Base-by-base conservation (phyloP, 2,797 vertebrate species). In the Coreius guichenoti region DNA sequence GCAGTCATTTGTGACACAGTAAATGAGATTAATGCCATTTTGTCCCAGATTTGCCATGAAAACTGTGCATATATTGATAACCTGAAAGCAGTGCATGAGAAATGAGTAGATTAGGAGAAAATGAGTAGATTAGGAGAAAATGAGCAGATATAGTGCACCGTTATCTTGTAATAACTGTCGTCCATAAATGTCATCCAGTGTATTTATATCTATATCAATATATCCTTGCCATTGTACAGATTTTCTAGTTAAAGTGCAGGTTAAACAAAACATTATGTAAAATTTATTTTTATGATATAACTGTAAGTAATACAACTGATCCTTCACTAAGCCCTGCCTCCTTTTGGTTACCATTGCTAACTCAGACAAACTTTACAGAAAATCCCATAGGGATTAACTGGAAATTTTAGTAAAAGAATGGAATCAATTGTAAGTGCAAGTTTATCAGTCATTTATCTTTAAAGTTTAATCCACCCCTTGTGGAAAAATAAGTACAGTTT, bases 11-110 rank as follows among this genome's bases (percentile, higher is more conserved):
- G 56, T 80, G 65, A 54, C 47, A 63, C 33, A 51, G 69, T 78
- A 81, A 43, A 45, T 23, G 51, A 86, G 29, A 86, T 70, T 70
- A 67, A 84, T 81, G 72, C 58, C 61, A 83, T 67, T 65, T 77
- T 49, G 23, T 49, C 23, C n/a, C 13, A 58, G 68, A 67, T 49
- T 82, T 85, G 73, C 47, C 72, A 67, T 43, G 65, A 88, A 72
- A 76, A 45, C 31, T n/a, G 7, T 47, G n/a, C 56, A 67, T 87
- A 68, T 86, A 81, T 87, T 82, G 49, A 84, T 33, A 51, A 61
- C 65, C 61, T 69, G 23, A 75, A 69, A 45, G 75, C 21, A 72
- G 17, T 16, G 11, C 43, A 80, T 45, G 5, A 21, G 6, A 29
- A 75, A 77, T 74, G 2, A 75, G 6, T 26, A 63, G 29, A 56